Evolutionary conservation across 2,888 invertebrate genomes (phyloP), one percentile per base, ranked within the genome.

Genomic region (Leptopilina syphax): DNA sequence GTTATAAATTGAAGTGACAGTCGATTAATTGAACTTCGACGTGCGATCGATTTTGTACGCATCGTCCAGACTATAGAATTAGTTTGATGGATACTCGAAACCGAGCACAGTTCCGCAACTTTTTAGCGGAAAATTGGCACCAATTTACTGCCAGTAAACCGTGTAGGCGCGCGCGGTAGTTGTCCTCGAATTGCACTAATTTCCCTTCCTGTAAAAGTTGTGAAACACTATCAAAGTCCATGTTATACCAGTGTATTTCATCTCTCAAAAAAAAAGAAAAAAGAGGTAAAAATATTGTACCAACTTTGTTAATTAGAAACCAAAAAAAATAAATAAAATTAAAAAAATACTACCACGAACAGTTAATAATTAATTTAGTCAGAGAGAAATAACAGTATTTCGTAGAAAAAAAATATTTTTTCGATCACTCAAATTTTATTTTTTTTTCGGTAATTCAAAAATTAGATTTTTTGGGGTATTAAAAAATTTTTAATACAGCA

Each of bases 1-100:
- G 50, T 70, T 70, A 70, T 34, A 70, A 54, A 27, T 54, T 13
- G 27, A 34, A 54, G 13, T 70, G 70, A 54, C 54, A 70, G 70
- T 70, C 54, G 13, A 54, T 70, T 70, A 70, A 70, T 54, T 70
- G 54, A 70, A 70, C 54, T 54, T 70, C 8, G 54, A n/a, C 27
- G 27, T 27, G 54, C 54, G 27, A 54, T 54, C 27, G 70, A 70
- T 34, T 70, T 60, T 70, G 27, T 54, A 54, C 68, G 24, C 27
- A 70, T 50, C 50, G 54, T 24, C 18, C 70, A 27, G 54, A 54
- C 70, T 70, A 54, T 70, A 13, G 27, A 54, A 70, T 70, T 50
- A 54, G 27, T 70, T 50, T 70, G 70, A 12, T 34, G n/a, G 24
- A 54, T 70, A 70, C 54, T 54, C 13, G 10, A 68, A 47, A 5